Evolutionary conservation across 2,113 vertebrate species (phyloP), one percentile per base, ranked within the genome.

Genomic region (Apteryx mantelli): DNA sequence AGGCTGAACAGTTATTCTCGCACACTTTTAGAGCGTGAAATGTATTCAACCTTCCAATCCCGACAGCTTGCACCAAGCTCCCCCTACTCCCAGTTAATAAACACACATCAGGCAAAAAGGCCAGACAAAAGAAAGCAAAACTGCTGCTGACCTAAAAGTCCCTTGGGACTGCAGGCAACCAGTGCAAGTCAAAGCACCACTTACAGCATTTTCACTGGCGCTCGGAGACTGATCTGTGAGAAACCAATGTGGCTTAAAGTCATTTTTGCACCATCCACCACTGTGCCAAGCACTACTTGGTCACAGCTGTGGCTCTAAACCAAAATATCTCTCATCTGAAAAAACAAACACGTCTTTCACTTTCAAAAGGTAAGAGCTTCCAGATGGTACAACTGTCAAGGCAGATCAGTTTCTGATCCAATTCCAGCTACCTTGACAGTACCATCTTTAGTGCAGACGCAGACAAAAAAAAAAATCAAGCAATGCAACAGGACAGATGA

Each of bases 351-450:
- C 8, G 55, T 84, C 61, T 48, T 75, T 78, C 42, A 58, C 28
- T 88, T 79, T 65, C 26, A 64, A 84, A 83, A 91, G 69, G 40
- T 86, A 94, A 84, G 61, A 75, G 61, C 20, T 94, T 94, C 86
- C 88, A 95, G 83, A 87, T 91, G 83, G 81, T 52, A 44, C 19
- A 92, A 44, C 42, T 95, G 69, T 89, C 91, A 91, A 87, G 65
- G 80, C 38, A 89, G 86, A 95, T 93, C 74, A 92, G 36, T 79
- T 93, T 95, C 82, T 89, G 69, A 92, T 78, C 20, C 66, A 76
- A n/a, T 77, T 93, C 56, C 88, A 95, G 77, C 30, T 84, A 92
- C 70, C 52, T 82, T 87, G 86, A 97, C 83, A 86, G 20, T 34
- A 84, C 52, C 0, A 0, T 61, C 73, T 91, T 95, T 44, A 73